Conservation (phyloP, 2,888 invertebrate species). For the Mythimna lalbum region DNA sequence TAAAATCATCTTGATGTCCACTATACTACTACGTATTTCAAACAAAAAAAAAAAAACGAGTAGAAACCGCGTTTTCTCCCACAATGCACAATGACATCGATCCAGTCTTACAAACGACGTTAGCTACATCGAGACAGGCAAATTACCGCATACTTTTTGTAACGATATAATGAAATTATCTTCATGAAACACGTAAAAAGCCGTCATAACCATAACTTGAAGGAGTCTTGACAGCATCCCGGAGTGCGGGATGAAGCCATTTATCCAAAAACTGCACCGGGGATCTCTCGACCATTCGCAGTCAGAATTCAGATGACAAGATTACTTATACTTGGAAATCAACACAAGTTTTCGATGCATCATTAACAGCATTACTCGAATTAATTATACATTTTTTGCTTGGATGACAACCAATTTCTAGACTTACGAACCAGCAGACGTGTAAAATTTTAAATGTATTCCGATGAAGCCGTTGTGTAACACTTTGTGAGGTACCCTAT, state of each 20-base stretch:
- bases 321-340: slow-evolving; percentile 90
- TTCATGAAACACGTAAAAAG: slow-evolving; percentile 76
- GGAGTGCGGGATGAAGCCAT: slow-evolving; percentile 87
- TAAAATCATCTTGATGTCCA: slow-evolving; percentile 20
- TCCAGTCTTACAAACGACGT: slow-evolving; percentile 45
- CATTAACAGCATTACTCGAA: slow-evolving; percentile 87
- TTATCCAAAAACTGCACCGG: slow-evolving; percentile 83
- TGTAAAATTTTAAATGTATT: slow-evolving; percentile 51
- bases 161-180: slow-evolving; percentile 78
- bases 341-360: slow-evolving; percentile 80
- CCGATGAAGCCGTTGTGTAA: slow-evolving; percentile 65
- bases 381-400: slow-evolving; percentile 81
- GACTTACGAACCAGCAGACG: slow-evolving; percentile 58
- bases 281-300: slow-evolving; percentile 79
- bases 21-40: slow-evolving; percentile 36
- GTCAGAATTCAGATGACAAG: slow-evolving; percentile 85
- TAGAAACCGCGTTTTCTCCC: slow-evolving; percentile 48
- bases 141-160: slow-evolving; percentile 61
- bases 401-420: slow-evolving; percentile 65
- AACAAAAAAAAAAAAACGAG: slow-evolving; percentile 21
- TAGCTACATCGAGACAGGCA: slow-evolving; percentile 58
- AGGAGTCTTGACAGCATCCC: slow-evolving; percentile 73
- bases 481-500: slow-evolving; percentile 51
- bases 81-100: slow-evolving; percentile 58
- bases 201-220: slow-evolving; percentile 79